Conservation (phyloP, 1,140 invertebrate genomes). For the Lepidurus apus region DNA sequence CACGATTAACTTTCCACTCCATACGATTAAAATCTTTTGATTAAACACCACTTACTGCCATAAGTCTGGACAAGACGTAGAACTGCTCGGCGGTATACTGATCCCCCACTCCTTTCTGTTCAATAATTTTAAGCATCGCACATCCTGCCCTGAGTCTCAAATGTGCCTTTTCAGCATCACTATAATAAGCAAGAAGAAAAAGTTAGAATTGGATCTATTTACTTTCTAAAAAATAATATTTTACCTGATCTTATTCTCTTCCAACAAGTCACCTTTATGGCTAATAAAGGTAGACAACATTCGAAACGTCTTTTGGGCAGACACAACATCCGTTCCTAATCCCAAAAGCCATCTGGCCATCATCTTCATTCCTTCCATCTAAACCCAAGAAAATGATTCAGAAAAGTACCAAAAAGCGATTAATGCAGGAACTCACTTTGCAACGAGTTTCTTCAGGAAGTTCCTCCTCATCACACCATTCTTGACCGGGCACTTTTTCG, state of each 20-base stretch:
- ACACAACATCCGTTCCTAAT: conserved; percentile 77
- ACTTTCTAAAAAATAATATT: conserved; percentile 35
- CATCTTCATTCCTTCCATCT: conserved; percentile 83
- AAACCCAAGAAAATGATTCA: background rate
- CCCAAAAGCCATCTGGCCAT: conserved; percentile 94
- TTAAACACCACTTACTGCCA: conserved; percentile 58
- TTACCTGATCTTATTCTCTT: conserved; percentile 53
- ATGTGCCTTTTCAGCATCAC: conserved; percentile 87
- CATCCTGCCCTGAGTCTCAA: conserved; percentile 82
- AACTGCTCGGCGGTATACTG: conserved; percentile 91
- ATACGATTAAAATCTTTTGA: conserved; percentile 23
- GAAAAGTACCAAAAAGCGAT: too few relatives aligned
- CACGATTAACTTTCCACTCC: background rate
- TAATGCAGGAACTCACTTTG: conserved; percentile 55
- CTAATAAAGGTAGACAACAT: conserved; percentile 84
- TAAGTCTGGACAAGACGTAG: conserved; percentile 83
- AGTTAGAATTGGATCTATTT: background rate
- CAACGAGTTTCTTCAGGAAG: conserved; percentile 85
- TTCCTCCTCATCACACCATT: conserved; percentile 83
- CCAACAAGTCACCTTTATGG: conserved; percentile 76
- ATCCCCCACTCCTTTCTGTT: conserved; percentile 91
- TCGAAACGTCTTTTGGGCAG: conserved; percentile 88
- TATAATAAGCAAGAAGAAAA: conserved; percentile 47
- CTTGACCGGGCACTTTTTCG: conserved; percentile 48
- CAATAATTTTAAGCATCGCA: conserved; percentile 93